These are phyloP conservation scores for Drosophila paranaensis DNA, from an alignment of 2,888 invertebrate genomes.

Conservation along the genomic window DNA sequence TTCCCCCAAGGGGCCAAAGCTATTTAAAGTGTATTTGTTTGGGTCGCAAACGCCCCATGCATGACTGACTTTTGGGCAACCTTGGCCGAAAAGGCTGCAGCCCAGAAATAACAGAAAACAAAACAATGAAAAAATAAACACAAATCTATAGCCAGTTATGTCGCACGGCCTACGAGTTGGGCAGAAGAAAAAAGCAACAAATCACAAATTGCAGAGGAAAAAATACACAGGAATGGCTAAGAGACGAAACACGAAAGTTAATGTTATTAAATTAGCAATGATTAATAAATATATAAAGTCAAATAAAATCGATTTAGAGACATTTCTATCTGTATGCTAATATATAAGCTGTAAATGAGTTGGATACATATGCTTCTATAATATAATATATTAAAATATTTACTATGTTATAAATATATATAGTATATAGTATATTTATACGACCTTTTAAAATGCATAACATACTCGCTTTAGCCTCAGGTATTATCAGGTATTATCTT, in stretches of 20 bases:
- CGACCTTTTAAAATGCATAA: no score
- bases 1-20: conserved; percentile 35
- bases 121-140: conserved; percentile 24
- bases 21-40: conserved; percentile 67
- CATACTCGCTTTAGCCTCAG: no score
- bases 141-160: conserved; percentile 37
- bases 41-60: conserved; percentile 57
- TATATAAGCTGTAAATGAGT: no score
- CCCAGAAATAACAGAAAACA: conserved; percentile 1
- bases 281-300: background rate
- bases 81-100: conserved; percentile 23
- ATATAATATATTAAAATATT: no score
- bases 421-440: no score
- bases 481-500: no score
- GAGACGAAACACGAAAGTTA: background rate
- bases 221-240: conserved; percentile 10
- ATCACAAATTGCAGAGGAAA: conserved; percentile 16
- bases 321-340: no score
- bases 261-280: background rate
- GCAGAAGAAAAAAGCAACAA: background rate
- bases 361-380: no score
- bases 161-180: conserved; percentile 17
- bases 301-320: background rate
- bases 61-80: conserved; percentile 64
- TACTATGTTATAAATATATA: no score